Base-by-base conservation (phyloP, 1,140 invertebrate genomes). In the Zaprionus capensis region DNA sequence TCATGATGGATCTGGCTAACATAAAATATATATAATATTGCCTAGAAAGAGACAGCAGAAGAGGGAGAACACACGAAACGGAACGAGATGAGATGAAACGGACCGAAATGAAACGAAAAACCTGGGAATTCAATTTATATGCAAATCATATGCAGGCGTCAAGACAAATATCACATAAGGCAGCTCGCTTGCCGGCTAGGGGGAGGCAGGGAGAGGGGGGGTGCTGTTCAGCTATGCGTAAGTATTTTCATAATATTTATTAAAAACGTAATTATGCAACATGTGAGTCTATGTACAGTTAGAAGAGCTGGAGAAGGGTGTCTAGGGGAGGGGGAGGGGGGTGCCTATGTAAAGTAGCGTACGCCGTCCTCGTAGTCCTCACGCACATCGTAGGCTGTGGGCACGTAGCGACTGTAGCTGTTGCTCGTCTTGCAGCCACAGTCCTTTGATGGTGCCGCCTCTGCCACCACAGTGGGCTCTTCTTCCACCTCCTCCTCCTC, bases 1-100 rank as follows among this genome's bases (percentile, higher is more conserved):
- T 49, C 36, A 34, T 72, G 74, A 76, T 76, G 74, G 56, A 76
- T 76, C 59, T 26, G 31, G 22, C 41, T 66, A 46, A 72, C 71
- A 87, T 87, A 87, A 87, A 87, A 83, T 84, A 78, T 84, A 81
- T 88, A 87, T 88, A 88, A 90, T 90, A 90, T 88, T 88, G 84
- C 71, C 81, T 79, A 22, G 53, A 34, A 34, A 68, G 51, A 57
- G 22, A 9, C 3, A 44, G 65, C 61, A 34, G 26, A 12, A 4
- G 2, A 44, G 57, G 20, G 20, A 2, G 46, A 26, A 38, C 36
- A 38, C 36, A 56, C 9, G 57, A 24, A 61, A 64, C 22, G 31
- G 49, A 70, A 75, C 62, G 80, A 71, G 69, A 20, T 17, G 57
- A 49, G 41, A 71, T 34, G 46, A 56, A 61, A 74, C 66, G 80